These are phyloP conservation scores for Amphiura filiformis DNA, from an alignment of 35 echinoderm and acorn worm species.

Conservation along the genomic window DNA sequence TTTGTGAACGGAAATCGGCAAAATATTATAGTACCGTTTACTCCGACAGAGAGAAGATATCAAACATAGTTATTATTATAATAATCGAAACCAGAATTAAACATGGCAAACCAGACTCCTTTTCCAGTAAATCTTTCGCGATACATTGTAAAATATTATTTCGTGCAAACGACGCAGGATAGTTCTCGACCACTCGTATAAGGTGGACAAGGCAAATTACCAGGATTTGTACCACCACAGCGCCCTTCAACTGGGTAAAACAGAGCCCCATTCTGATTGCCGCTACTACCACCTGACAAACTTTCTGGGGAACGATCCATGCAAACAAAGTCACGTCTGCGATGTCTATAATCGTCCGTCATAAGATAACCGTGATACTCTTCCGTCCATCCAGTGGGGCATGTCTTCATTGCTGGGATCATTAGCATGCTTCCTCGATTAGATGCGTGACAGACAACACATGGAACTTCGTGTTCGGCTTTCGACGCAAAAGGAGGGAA, in stretches of 20 bases:
- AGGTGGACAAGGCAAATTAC: constrained; percentile 35
- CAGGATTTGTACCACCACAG: constrained; percentile 22
- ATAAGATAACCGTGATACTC: constrained; percentile 40
- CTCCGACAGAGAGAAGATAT: too few species aligned
- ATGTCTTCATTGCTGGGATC: constrained; percentile 15
- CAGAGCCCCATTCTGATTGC: constrained; percentile 27
- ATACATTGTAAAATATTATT: too few species aligned
- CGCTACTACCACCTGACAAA: neutral
- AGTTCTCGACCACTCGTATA: constrained; percentile 41
- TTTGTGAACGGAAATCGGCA: too few species aligned
- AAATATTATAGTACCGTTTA: too few species aligned
- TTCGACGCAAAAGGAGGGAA: neutral
- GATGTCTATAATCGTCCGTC: neutral
- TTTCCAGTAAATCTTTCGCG: too few species aligned
- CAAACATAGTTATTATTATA: too few species aligned
- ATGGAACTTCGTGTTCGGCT: constrained; percentile 20
- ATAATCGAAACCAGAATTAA: too few species aligned
- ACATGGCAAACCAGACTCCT: too few species aligned
- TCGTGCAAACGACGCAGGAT: constrained; percentile 50
- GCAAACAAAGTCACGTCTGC: constrained; percentile 18
- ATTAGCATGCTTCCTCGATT: neutral
- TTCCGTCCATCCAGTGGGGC: constrained; percentile 21
- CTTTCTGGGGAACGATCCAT: constrained; percentile 21
- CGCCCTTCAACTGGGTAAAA: constrained; percentile 45
- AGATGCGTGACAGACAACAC: constrained; percentile 18